phyloP scores from a whole-genome alignment of 1,140 invertebrate genomes.

The Micrasema minimum region DNA sequence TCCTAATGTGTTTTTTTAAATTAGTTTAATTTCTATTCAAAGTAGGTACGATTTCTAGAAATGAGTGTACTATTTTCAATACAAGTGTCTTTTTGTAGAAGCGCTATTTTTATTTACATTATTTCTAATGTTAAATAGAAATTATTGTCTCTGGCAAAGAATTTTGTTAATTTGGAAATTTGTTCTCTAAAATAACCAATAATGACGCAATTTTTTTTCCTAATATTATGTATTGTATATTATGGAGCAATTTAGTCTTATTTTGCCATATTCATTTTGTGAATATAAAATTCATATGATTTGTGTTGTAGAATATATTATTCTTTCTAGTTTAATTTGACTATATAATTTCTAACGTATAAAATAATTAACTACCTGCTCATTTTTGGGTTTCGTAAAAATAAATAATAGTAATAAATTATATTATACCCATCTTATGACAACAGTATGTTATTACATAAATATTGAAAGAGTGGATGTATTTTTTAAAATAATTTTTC shows the following conservation, averaged over 20 bases:
- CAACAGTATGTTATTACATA: too few species aligned
- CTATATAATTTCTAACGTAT: conserved; percentile 15
- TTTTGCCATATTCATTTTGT: conserved; percentile 42
- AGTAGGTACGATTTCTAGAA: conserved; percentile 18
- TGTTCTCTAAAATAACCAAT: not conserved
- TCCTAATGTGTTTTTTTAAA: not conserved
- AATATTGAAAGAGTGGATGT: conserved; percentile 20
- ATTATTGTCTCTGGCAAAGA: not conserved
- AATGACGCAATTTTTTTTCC: conserved; percentile 1
- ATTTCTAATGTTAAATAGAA: too few species aligned
- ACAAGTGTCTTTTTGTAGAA: not conserved
- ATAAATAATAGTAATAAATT: too few species aligned
- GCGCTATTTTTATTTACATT: too few species aligned
- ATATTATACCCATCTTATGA: too few species aligned
- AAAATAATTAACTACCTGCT: too few species aligned
- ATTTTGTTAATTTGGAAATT: conserved; percentile 21
- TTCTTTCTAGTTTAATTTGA: conserved; percentile 22
- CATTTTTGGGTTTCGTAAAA: too few species aligned
- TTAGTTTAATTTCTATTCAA: not conserved
- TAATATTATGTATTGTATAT: conserved; percentile 15
- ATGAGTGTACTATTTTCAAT: conserved; percentile 16
- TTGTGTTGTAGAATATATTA: conserved; percentile 38
- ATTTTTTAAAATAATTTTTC: not conserved
- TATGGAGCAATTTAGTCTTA: conserved; percentile 31
- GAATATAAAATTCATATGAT: conserved; percentile 34